Evolutionary conservation across 2,797 vertebrate genomes (phyloP), one percentile per base, ranked within the genome.

Genomic region (Choloepus didactylus): DNA sequence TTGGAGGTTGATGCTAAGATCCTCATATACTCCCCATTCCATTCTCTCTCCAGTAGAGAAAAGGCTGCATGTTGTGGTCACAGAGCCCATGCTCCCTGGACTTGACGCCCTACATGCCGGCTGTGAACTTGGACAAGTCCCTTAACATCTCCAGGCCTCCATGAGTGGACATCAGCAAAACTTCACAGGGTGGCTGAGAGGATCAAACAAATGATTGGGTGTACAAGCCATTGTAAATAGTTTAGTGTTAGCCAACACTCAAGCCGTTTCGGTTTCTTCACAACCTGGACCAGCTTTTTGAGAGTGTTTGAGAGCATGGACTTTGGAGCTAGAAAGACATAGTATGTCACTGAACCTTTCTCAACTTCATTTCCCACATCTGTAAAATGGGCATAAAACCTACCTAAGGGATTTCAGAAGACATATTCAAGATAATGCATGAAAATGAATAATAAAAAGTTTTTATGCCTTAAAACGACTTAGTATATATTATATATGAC

Each of bases 351-450:
- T 25, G 25, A 87, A 38, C 5, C 15, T 60, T 54, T 90, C 64
- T 94, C 56, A 46, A 49, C 59, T 82, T 83, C 44, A 31, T 38
- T 92, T 87, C 96, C 77, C 69, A 60, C 72, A 80, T 77, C 31
- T 91, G 18, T 62, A 56, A 87, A 92, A 59, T 73, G 64, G 56
- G 51, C 21, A 31, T 62, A 46, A 3, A 44, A 11, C 29, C 38
- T 82, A 19, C 69, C 81, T 31, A 0, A 82, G 2, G 59, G 35
- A 85, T 18, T 9, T 76, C 41, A n/a, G 16, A 81, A 12, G 9
- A 5, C 9, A 5, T 14, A 46, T 56, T 9, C 38, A 81, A 88
- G 29, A 60, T 49, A 72, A 83, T 70, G 6, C 23, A 14, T 41
- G 27, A 83, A 87, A 72, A 81, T 84, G 64, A 75, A 41, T 12